Conservation (phyloP, 35 echinoderm and acorn worm genomes). For the Hemicentrotus pulcherrimus region DNA sequence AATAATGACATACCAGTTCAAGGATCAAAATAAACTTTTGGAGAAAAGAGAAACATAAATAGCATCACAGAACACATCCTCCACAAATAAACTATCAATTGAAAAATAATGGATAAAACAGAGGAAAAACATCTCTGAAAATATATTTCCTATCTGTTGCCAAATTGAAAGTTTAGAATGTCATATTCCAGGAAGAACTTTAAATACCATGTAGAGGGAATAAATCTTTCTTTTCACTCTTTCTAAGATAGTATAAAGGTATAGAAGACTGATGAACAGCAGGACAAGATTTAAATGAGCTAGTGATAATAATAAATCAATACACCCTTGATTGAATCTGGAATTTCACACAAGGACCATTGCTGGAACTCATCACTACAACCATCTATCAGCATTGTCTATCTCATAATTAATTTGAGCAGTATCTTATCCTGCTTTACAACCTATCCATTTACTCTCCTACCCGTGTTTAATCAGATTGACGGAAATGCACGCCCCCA, state of each 20-base stretch:
- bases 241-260: background rate
- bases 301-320: background rate
- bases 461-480: background rate
- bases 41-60: too few species aligned
- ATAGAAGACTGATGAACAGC: background rate
- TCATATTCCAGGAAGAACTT: too few species aligned
- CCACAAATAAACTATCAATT: too few species aligned
- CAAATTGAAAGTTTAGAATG: too few species aligned
- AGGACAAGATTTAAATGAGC: background rate
- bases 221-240: background rate
- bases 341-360: background rate
- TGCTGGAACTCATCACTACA: background rate
- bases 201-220: too few species aligned
- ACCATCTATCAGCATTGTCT: background rate
- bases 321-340: background rate
- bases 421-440: background rate
- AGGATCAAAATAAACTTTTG: too few species aligned
- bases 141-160: too few species aligned
- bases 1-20: too few species aligned
- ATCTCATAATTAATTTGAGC: background rate
- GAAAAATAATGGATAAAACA: too few species aligned
- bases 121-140: too few species aligned
- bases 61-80: too few species aligned
- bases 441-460: conserved; percentile 17
- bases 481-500: background rate